Percentiles rank a stretch among this genome's conserved stretches.
phyloP scores from a whole-genome alignment of 2,888 invertebrate genomes.

The Morpho deidamia region DNA sequence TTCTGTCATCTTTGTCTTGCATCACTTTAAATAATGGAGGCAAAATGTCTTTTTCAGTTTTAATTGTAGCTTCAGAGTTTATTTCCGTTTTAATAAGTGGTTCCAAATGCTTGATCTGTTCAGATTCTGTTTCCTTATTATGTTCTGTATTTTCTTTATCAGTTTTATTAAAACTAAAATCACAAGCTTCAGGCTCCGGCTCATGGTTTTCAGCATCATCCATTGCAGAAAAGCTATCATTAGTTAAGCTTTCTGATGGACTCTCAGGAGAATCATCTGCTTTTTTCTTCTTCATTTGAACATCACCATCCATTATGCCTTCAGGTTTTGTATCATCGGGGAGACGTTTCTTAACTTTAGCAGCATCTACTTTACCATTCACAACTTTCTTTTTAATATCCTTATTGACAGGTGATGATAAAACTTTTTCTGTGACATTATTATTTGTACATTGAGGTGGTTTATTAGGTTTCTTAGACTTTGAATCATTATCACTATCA shows the following conservation, averaged over 20 bases:
- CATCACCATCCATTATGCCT: slow-evolving; percentile 79
- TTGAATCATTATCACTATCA: slow-evolving; percentile 70
- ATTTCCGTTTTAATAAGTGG: slow-evolving; percentile 51
- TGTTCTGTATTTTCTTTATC: slow-evolving; percentile 61
- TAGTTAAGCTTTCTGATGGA: slow-evolving; percentile 90
- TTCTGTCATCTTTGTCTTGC: slow-evolving; percentile 60
- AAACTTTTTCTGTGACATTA: slow-evolving; percentile 56
- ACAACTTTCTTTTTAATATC: slow-evolving; percentile 64
- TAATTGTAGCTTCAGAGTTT: slow-evolving; percentile 45
- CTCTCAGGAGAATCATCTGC: slow-evolving; percentile 81
- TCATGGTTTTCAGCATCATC: slow-evolving; percentile 81
- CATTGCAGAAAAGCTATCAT: slow-evolving; percentile 90
- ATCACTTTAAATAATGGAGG: slow-evolving; percentile 49
- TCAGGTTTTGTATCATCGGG: slow-evolving; percentile 76
- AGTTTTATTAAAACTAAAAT: slow-evolving; percentile 68
- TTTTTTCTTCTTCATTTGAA: slow-evolving; percentile 77
- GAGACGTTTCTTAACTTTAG: slow-evolving; percentile 79
- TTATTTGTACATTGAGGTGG: slow-evolving; percentile 63
- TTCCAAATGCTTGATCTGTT: slow-evolving; percentile 54
- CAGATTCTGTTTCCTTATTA: slow-evolving; percentile 55
- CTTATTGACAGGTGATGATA: slow-evolving; percentile 60
- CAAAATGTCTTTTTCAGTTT: slow-evolving; percentile 60
- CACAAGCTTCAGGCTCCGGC: slow-evolving; percentile 66
- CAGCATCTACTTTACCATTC: slow-evolving; percentile 72
- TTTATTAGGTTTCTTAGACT: slow-evolving; percentile 56